Percentiles rank a stretch among this genome's conserved stretches.
These are phyloP conservation scores for Lasioglossum pauxillum DNA, from an alignment of 2,888 invertebrate genomes.

Conservation along the genomic window DNA sequence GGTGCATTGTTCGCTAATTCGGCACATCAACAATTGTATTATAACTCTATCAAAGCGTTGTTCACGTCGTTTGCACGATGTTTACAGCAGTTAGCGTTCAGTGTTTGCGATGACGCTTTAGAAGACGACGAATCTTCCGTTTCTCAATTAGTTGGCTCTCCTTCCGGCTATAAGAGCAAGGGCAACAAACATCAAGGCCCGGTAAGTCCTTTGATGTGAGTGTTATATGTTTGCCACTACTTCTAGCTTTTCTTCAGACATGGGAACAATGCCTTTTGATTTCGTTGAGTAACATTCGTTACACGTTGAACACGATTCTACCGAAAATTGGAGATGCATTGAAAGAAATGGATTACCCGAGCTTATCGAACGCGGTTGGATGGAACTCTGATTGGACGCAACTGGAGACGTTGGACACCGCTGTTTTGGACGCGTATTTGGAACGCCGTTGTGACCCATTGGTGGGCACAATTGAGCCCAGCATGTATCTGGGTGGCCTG, in stretches of 20 bases:
- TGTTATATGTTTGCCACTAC: conserved; percentile 48
- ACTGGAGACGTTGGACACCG: conserved; percentile 87
- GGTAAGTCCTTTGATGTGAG: conserved; percentile 67
- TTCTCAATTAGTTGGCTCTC: conserved; percentile 88
- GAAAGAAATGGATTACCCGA: conserved; percentile 90
- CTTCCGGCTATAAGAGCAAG: conserved; percentile 84
- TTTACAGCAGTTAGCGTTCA: conserved; percentile 90
- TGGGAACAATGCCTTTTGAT: conserved; percentile 94
- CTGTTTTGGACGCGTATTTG: conserved; percentile 91
- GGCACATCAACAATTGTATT: conserved; percentile 81
- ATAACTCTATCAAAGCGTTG: conserved; percentile 79
- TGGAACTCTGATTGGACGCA: conserved; percentile 86
- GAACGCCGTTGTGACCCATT: conserved; percentile 97
- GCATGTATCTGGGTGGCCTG: conserved; percentile 96
- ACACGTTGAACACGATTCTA: conserved; percentile 91
- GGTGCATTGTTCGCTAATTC: conserved; percentile 86
- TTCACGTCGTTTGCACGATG: conserved; percentile 85
- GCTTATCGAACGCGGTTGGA: conserved; percentile 83
- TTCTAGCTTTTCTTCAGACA: conserved; percentile 83
- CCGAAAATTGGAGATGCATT: conserved; percentile 89
- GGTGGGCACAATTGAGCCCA: conserved; percentile 97
- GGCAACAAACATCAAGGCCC: conserved; percentile 79
- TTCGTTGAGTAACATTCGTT: conserved; percentile 95
- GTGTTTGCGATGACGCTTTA: conserved; percentile 88
- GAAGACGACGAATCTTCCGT: conserved; percentile 86